phyloP scores from a whole-genome alignment of 37 sponge, comb jelly and placozoan species.

The Crambe crambe region DNA sequence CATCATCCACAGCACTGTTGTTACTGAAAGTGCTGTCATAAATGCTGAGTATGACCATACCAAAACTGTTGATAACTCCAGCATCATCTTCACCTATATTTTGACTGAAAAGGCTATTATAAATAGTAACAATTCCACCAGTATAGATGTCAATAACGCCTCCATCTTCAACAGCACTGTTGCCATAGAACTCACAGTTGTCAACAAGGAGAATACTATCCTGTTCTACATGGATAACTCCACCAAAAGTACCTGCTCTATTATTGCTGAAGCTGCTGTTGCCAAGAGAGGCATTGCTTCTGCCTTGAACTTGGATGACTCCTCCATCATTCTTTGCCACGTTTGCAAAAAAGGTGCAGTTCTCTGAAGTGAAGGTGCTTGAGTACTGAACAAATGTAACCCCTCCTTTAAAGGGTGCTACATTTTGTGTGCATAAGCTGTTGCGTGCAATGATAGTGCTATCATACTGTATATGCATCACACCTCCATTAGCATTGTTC shows the following conservation, averaged over 20 bases:
- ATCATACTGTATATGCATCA: no score
- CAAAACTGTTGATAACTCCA: no score
- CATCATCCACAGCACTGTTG: no score
- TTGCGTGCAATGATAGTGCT: no score
- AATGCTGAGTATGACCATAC: no score
- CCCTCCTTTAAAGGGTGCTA: no score
- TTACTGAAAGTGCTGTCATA: no score
- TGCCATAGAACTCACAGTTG: background rate
- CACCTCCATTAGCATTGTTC: no score
- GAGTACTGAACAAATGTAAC: background rate
- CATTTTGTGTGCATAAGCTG: no score
- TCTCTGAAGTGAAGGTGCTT: background rate
- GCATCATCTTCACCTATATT: constrained; percentile 4
- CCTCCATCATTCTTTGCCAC: background rate
- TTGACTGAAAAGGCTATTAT: background rate
- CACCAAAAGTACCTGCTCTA: background rate
- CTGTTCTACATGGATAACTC: background rate
- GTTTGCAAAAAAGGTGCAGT: constrained; percentile 2
- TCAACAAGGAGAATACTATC: background rate
- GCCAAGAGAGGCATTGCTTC: background rate
- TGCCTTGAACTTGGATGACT: background rate
- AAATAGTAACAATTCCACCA: background rate
- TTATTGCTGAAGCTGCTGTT: background rate
- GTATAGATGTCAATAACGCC: background rate
- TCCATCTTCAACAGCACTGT: constrained; percentile 1